Base-by-base conservation (phyloP, 2,888 invertebrate genomes). In the Pseudolycoriella hygida region DNA sequence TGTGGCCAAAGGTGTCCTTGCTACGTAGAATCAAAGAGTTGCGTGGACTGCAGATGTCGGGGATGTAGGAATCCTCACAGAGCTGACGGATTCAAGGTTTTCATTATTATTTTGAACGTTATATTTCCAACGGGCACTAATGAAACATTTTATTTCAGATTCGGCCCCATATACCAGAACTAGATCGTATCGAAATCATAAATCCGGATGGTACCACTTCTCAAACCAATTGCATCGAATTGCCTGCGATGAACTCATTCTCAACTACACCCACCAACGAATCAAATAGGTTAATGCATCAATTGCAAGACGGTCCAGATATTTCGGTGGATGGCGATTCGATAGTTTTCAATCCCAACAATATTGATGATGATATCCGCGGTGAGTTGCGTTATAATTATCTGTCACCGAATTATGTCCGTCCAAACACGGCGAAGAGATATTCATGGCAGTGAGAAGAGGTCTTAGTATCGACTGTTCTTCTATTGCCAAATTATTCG, bases 1-100 rank as follows among this genome's bases (percentile, higher is more conserved):
- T 89, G 92, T 57, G 92, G 92, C 0, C 90, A 90, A 60, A 69
- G 93, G 50, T 94, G 93, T 67, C 89, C 90, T 0, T 94, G 93
- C 64, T 94, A 93, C 63, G 87, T 88, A 3, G 85, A 85, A 52
- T 83, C 85, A 52, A 85, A 86, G 60, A 82, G 87, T 1, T 94
- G 93, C 59, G 72, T 81, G 5, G 86, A 85, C 55, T 94, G 94
- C 66, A 81, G 84, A 60, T 94, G 93, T 66, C 75, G 85, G 58
- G 92, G 92, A 2, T 94, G 93, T 61, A 72, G 90, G 54, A 94
- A 93, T 70, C 92, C 93, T 2, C 86, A 88, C 57, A 73, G 80
- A 51, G 76, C 82, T 43, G 83, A 82, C 60, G 86, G 84, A 46
- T 75, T 80, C 55, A 85, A 86, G 74, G 81, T 83, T 34, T 40